Conservation (phyloP, 2,113 vertebrate genomes). For the Laterallus jamaicensis region DNA sequence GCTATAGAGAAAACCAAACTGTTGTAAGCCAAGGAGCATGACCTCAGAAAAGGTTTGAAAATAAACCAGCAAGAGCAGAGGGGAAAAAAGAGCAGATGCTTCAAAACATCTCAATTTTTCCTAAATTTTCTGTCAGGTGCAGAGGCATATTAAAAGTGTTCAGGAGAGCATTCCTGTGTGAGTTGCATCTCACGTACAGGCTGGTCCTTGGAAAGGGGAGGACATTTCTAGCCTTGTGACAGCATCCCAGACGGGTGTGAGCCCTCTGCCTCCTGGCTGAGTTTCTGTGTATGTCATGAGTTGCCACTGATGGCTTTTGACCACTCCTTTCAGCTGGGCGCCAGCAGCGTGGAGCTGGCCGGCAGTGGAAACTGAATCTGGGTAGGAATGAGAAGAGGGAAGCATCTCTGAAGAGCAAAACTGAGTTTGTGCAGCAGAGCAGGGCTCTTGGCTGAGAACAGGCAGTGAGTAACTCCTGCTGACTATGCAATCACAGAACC, state of each 20-base stretch:
- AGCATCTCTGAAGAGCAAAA: not conserved
- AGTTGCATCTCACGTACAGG: not conserved
- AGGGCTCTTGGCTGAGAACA: not conserved
- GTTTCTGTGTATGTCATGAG: not conserved
- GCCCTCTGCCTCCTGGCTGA: not conserved
- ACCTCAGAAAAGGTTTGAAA: not conserved
- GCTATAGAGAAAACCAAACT: not conserved
- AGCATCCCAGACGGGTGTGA: not conserved
- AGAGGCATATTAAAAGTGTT: not conserved
- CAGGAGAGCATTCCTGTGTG: not conserved
- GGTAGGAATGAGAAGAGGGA: not conserved
- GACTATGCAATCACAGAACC: not conserved
- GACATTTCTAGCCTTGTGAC: not conserved
- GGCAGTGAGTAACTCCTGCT: not conserved
- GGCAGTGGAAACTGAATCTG: not conserved
- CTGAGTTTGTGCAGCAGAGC: not conserved
- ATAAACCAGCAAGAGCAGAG: not conserved
- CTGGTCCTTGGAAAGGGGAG: not conserved
- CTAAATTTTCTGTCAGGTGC: not conserved
- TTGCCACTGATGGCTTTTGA: not conserved
- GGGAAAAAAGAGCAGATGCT: not conserved
- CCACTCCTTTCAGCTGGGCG: not conserved
- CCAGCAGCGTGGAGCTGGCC: not conserved
- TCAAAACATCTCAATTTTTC: not conserved
- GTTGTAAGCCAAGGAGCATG: not conserved